phyloP scores from a whole-genome alignment of 2,888 invertebrate species.

The Trachelus iudaicus region DNA sequence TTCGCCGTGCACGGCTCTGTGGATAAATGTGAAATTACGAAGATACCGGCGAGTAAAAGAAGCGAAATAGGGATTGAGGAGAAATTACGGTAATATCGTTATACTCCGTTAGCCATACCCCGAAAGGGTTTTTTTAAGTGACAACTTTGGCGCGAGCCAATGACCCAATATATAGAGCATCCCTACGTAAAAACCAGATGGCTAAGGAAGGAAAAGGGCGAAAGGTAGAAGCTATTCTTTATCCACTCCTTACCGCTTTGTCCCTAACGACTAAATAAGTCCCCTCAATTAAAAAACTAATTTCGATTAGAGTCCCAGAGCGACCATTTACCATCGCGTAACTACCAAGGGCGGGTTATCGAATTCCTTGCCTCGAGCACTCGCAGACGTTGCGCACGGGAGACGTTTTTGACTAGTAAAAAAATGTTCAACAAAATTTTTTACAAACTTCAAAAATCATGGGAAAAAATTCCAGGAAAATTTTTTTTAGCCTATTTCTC shows the following conservation, averaged over 20 bases:
- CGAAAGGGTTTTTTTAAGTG: neutral
- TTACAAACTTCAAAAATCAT: neutral
- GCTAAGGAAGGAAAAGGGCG: constrained; percentile 23
- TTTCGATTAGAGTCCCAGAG: constrained; percentile 62
- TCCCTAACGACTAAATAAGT: constrained; percentile 61
- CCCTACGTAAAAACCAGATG: constrained; percentile 36
- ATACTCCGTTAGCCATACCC: neutral
- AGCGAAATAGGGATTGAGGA: neutral
- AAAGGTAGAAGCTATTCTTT: constrained; percentile 24
- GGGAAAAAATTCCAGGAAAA: constrained; percentile 7
- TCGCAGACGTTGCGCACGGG: constrained; percentile 17
- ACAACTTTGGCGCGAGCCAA: neutral
- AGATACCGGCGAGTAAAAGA: neutral
- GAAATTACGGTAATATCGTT: neutral
- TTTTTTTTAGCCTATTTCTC: neutral
- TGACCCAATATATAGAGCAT: neutral
- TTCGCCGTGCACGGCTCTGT: neutral
- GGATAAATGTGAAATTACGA: neutral
- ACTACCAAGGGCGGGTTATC: constrained; percentile 41
- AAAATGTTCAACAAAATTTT: neutral
- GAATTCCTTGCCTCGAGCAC: constrained; percentile 38
- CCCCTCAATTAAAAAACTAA: constrained; percentile 63
- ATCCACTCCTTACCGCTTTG: constrained; percentile 20
- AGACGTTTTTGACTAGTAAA: constrained; percentile 6
- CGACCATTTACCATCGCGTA: constrained; percentile 50